Evolutionary conservation across 1,140 invertebrate species (phyloP).

Genomic region (Panulirus ornatus): DNA sequence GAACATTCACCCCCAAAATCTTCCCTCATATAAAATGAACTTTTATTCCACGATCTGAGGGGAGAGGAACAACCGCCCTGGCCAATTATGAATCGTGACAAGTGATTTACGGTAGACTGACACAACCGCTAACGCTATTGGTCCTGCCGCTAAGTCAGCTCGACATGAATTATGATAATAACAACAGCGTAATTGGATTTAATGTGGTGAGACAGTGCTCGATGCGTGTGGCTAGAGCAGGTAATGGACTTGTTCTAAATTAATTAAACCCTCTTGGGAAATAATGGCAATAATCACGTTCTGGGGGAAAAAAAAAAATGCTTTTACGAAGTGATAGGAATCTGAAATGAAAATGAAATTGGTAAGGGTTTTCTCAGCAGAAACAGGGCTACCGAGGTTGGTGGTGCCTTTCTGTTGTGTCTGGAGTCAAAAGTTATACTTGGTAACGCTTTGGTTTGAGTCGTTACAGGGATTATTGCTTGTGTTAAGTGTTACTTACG

Average conservation of each 20-base stretch:
- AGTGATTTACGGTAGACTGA: background rate
- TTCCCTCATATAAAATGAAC: background rate
- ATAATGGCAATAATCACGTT: constrained; percentile 48
- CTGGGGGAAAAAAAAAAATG: too few species aligned
- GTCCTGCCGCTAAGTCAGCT: background rate
- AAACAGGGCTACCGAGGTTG: too few species aligned
- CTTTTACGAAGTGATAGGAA: too few species aligned
- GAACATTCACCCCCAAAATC: background rate
- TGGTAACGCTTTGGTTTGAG: too few species aligned
- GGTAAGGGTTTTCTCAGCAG: too few species aligned
- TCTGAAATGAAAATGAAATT: too few species aligned
- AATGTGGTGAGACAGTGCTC: constrained; percentile 36
- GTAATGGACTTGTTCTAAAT: constrained; percentile 30
- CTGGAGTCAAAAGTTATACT: too few species aligned
- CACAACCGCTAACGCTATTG: background rate
- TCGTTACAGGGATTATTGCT: too few species aligned
- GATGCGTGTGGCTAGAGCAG: constrained; percentile 40
- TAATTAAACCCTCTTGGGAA: constrained; percentile 36
- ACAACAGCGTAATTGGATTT: constrained; percentile 40
- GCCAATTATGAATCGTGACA: background rate
- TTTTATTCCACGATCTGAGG: too few species aligned
- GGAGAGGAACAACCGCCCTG: background rate
- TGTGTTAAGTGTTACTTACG: too few species aligned
- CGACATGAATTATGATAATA: constrained; percentile 55
- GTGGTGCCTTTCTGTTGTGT: too few species aligned